Base-by-base conservation (phyloP, 37 sponge, comb jelly and placozoan species). In the Hormiphora californensis region DNA sequence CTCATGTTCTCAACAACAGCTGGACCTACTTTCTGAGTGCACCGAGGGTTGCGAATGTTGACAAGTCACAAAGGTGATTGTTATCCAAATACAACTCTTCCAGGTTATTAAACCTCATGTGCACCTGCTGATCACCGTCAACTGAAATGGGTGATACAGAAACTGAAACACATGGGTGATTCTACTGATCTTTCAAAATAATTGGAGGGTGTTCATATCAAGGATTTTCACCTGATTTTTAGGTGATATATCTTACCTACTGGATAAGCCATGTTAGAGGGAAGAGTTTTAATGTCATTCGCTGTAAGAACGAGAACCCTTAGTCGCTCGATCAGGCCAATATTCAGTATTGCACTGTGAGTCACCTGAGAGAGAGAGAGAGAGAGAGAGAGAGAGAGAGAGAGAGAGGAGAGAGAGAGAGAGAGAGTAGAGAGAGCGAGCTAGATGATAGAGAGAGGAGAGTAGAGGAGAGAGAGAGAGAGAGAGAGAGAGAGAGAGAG, bases 231-330 rank as follows among this genome's bases (percentile, higher is more conserved):
- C n/a, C n/a, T 19, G n/a, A n/a, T n/a, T n/a, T n/a, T n/a, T n/a
- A n/a, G n/a, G n/a, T n/a, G n/a, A n/a, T n/a, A n/a, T n/a, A 57
- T 4, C 25, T 4, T 41, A 73, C 81, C 81, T 73, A 46, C 81
- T 40, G 81, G 81, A 36, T 73, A 73, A 5, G 81, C 81, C 81
- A 73, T 73, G 46, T 73, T 73, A 11, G 81, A 73, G 0, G 81
- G 81, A 22, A 73, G 81, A 11, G 81, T 73, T 33, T 73, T 73
- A 32, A 73, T 73, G 28, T 73, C 81, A 17, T 73, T 73, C 0
- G 81, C 81, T 41, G 81, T 73, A 3, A 73, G 25, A 7, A 73
- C 81, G 1, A 73, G 46, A 39, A 73, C 81, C 25, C 81, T 39
- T 5, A 73, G 35, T 33, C 35, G 9, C 46, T 73, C 81, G 5